Percentiles rank a stretch among this genome's conserved stretches.
Conservation (phyloP, 2,888 invertebrate species). For the Axea sp. region DNA sequence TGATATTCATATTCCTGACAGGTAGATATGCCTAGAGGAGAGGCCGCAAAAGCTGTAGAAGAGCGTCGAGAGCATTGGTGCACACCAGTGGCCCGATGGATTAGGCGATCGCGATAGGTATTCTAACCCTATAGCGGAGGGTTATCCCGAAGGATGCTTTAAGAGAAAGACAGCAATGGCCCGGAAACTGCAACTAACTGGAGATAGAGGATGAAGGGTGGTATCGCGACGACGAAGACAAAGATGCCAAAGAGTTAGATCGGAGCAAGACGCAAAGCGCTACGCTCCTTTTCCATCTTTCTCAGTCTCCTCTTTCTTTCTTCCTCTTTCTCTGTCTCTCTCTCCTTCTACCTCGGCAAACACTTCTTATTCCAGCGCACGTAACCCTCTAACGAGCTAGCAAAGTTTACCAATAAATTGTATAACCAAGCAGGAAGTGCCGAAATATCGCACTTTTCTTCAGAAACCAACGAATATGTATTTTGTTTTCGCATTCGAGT, state of each 20-base stretch:
- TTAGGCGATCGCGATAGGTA: conserved; percentile 72
- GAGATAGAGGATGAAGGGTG: conserved; percentile 41
- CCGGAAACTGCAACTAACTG: conserved; percentile 42
- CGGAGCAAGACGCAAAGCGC: conserved; percentile 29
- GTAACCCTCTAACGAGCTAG: conserved; percentile 79
- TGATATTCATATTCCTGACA: conserved; percentile 78
- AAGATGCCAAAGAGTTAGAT: conserved; percentile 30
- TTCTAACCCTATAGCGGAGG: conserved; percentile 72
- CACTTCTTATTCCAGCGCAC: conserved; percentile 79
- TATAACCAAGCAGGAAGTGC: conserved; percentile 73
- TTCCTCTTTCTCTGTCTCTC: conserved; percentile 7
- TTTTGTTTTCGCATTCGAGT: conserved; percentile 31
- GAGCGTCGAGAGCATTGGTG: conserved; percentile 75
- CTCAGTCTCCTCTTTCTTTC: not conserved
- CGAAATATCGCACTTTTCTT: conserved; percentile 69
- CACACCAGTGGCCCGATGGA: conserved; percentile 75
- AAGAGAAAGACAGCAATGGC: conserved; percentile 62
- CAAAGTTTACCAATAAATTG: conserved; percentile 80
- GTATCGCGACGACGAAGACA: conserved; percentile 24
- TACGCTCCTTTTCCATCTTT: conserved; percentile 10
- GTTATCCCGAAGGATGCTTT: conserved; percentile 63
- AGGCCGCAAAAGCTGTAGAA: conserved; percentile 55
- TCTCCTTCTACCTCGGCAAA: conserved; percentile 66
- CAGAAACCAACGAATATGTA: conserved; percentile 19
- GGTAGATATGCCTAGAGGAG: conserved; percentile 67